Base-by-base conservation (phyloP, 2,113 vertebrate genomes). In the Leuciscus idus region DNA sequence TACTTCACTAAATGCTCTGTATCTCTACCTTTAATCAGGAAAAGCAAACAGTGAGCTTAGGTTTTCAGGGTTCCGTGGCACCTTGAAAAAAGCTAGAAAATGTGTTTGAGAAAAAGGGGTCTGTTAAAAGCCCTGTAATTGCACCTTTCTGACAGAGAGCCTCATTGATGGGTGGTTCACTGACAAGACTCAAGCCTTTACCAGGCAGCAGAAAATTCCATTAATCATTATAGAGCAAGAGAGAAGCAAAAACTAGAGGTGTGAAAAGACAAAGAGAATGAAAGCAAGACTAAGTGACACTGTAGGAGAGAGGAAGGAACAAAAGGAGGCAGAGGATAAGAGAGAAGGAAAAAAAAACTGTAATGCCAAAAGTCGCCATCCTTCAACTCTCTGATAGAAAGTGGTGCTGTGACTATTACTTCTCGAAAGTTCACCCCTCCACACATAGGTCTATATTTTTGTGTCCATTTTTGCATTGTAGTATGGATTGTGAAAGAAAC, bases 61-160 rank as follows among this genome's bases (percentile, higher is more conserved):
- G 19, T 59, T 59, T 39, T 79, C 11, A 59, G 5, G 59, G 12
- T 46, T 6, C 59, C 10, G 11, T 79, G 78, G 43, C 33, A 81
- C 13, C 11, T 23, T 62, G n/a, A 39, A 78, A 57, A 62, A 79
- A 36, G 36, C 78, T 81, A 81, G 36, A 28, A 43, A 46, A 46
- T 62, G 78, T 19, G 36, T 62, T 62, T 81, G 36, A 62, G 33
- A 81, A 81, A 13, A 57, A 28, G 57, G 33, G 57, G 23, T 81
- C 36, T 81, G 78, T 17, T 81, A 64, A 64, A 81, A 62, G 59
- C 78, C 57, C 57, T 46, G 78, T 64, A 81, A 81, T 46, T 46
- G 78, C 57, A 81, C 36, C 36, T 81, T 81, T 64, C 59, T 81
- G 33, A 81, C 57, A 62, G 30, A 59, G 39, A 81, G 36, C 3